These are phyloP conservation scores for Acipenser transmontanus DNA, from an alignment of 2,797 vertebrate species.

Conservation along the genomic window DNA sequence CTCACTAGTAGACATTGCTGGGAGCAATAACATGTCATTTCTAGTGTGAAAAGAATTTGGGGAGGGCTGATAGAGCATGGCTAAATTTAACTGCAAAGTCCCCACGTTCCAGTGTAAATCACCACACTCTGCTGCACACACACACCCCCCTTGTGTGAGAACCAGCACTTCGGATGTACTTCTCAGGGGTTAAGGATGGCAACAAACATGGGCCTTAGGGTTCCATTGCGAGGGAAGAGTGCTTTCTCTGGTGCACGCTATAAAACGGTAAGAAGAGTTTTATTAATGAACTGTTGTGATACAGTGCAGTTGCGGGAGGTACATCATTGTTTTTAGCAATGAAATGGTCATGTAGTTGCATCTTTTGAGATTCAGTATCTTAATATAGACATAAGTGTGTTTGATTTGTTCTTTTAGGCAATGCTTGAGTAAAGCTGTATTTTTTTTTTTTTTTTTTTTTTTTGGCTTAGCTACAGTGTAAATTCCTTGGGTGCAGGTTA, in stretches of 20 bases:
- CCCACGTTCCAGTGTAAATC: constrained; percentile 32
- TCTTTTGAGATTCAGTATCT: no score
- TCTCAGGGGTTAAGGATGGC: constrained; percentile 51
- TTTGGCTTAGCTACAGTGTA: no score
- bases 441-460: no score
- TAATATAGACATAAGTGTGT: no score
- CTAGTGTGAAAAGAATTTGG: constrained; percentile 40
- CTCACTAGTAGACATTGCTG: constrained; percentile 20
- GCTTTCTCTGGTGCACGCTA: constrained; percentile 71
- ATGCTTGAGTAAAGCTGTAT: no score
- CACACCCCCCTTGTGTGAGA: constrained; percentile 13
- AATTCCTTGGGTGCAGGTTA: no score
- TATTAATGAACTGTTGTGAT: background rate
- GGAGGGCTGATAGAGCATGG: constrained; percentile 36
- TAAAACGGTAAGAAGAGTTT: constrained; percentile 72
- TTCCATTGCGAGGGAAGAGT: constrained; percentile 70
- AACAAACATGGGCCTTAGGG: constrained; percentile 47
- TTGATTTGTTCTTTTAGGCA: no score
- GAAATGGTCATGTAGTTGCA: no score
- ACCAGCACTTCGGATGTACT: constrained; percentile 1
- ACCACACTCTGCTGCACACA: constrained; percentile 19
- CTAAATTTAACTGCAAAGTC: constrained; percentile 65
- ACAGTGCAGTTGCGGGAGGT: no score
- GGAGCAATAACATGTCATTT: constrained; percentile 7
- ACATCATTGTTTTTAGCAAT: no score